Conservation (phyloP, 2,888 invertebrate species). For the Cerastis leucographa region DNA sequence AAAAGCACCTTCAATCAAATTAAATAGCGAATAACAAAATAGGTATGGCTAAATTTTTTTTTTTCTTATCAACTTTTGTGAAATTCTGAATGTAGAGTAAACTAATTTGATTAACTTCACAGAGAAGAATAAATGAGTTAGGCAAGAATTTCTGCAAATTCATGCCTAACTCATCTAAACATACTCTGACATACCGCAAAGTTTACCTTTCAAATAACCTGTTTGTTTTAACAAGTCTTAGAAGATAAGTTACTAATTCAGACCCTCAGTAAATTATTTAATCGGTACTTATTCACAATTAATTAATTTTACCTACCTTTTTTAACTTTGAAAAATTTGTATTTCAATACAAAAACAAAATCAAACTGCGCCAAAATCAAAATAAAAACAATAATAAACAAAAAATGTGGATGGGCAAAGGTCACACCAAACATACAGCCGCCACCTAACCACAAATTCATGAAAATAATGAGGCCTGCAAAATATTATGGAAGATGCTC, state of each 20-base stretch:
- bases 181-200: not conserved
- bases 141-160: not conserved
- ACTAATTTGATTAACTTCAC: not conserved
- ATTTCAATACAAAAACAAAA: not conserved
- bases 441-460: too few species aligned
- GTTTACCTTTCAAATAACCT: not conserved
- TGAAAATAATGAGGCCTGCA: too few species aligned
- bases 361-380: not conserved
- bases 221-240: not conserved
- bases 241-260: not conserved
- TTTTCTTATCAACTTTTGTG: too few species aligned
- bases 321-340: too few species aligned
- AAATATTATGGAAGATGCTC: too few species aligned
- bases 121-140: too few species aligned
- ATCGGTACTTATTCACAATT: not conserved
- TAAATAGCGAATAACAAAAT: slow-evolving; percentile 1
- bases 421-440: not conserved
- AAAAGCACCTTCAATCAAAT: slow-evolving; percentile 2
- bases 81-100: not conserved
- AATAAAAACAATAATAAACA: not conserved
- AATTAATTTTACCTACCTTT: not conserved
- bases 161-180: not conserved
- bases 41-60: not conserved
- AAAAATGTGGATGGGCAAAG: not conserved
- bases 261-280: not conserved